Evolutionary conservation across 2,888 invertebrate genomes (phyloP).

Genomic region (Rhagonycha fulva): DNA sequence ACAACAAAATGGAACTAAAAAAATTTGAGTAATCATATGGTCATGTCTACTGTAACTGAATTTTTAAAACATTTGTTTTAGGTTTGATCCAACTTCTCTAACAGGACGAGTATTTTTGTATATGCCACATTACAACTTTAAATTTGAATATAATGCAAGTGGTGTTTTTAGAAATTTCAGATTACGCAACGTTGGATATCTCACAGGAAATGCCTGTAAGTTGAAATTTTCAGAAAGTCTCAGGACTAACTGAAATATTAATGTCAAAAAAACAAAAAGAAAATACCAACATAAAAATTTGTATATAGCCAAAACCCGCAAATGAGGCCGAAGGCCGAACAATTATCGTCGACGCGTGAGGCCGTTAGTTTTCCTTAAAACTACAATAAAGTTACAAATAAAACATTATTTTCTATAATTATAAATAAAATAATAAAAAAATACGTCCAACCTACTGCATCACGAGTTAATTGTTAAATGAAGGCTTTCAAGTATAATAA

Average conservation of each 20-base stretch:
- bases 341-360: too few relatives aligned
- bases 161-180: background rate
- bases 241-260: too few relatives aligned
- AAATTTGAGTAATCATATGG: conserved; percentile 1
- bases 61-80: background rate
- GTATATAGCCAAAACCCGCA: too few relatives aligned
- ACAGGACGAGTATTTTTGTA: background rate
- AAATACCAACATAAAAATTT: too few relatives aligned
- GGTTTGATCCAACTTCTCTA: background rate
- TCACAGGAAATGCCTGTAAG: background rate
- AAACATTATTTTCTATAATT: too few relatives aligned
- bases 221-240: background rate
- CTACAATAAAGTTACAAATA: too few relatives aligned
- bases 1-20: background rate
- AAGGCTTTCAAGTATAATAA: background rate
- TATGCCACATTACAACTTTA: background rate
- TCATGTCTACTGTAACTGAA: too few relatives aligned
- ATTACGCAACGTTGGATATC: background rate
- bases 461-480: background rate
- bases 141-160: background rate
- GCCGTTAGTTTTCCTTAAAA: too few relatives aligned
- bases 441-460: too few relatives aligned
- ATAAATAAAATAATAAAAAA: too few relatives aligned
- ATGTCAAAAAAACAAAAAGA: too few relatives aligned
- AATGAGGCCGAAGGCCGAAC: too few relatives aligned